phyloP scores from a whole-genome alignment of 1,140 invertebrate genomes.

The Harlomillsia oculata region DNA sequence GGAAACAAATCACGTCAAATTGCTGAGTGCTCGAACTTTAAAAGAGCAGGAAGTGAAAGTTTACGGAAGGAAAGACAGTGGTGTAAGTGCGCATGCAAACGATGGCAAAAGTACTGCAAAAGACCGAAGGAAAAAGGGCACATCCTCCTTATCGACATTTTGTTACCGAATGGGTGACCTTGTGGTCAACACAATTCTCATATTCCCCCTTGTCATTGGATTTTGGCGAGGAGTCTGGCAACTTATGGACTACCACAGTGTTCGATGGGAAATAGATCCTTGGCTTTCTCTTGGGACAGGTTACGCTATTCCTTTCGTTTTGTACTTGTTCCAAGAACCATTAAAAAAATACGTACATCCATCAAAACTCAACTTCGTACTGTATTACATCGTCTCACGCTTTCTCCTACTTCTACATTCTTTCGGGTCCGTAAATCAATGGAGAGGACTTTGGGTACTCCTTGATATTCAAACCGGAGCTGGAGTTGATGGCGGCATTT shows the following conservation, averaged over 20 bases:
- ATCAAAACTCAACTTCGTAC: constrained; percentile 16
- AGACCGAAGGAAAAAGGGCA: no score
- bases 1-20: no score
- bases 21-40: no score
- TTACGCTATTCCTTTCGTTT: constrained; percentile 33
- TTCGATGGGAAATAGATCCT: constrained; percentile 15
- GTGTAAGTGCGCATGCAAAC: no score
- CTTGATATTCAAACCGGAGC: constrained; percentile 8
- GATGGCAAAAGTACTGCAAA: no score
- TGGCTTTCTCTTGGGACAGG: constrained; percentile 35
- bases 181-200: constrained; percentile 10
- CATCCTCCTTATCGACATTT: constrained; percentile 3
- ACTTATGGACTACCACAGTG: constrained; percentile 37
- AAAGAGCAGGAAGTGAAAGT: no score
- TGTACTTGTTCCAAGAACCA: constrained; percentile 29
- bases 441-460: constrained; percentile 32
- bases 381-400: constrained; percentile 27
- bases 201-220: constrained; percentile 27
- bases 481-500: constrained; percentile 21
- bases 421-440: constrained; percentile 32
- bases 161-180: constrained; percentile 26
- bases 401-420: constrained; percentile 27
- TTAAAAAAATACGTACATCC: constrained; percentile 15
- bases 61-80: no score
- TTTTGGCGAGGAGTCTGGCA: constrained; percentile 41